phyloP scores from a whole-genome alignment of 2,797 vertebrate genomes.

The Gobionotothen gibberifrons region DNA sequence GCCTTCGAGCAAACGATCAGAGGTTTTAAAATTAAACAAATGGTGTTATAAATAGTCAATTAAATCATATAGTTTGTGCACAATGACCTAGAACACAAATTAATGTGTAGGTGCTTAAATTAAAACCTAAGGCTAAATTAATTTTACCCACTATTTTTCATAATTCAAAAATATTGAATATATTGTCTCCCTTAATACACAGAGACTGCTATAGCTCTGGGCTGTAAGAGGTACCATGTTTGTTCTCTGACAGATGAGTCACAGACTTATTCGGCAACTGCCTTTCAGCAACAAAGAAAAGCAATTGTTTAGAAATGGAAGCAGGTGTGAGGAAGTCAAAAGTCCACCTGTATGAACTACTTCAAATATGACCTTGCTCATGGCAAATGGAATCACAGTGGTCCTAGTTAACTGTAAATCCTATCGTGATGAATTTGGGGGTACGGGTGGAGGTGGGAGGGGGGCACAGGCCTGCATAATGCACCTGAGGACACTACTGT shows the following conservation, averaged over 20 bases:
- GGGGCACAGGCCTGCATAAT: too few relatives aligned
- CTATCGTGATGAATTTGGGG: not conserved
- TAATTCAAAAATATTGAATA: conserved; percentile 32
- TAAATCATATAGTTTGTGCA: conserved; percentile 39
- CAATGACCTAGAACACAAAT: conserved; percentile 46
- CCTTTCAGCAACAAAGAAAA: conserved; percentile 25
- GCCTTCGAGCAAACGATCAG: conserved; percentile 29
- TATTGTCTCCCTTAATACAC: conserved; percentile 12
- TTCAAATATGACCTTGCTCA: conserved; percentile 30
- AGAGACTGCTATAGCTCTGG: conserved; percentile 7
- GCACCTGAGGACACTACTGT: too few relatives aligned
- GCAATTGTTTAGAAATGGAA: conserved; percentile 28
- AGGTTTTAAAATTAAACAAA: conserved; percentile 38
- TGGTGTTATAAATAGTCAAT: conserved; percentile 38
- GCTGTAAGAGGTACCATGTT: conserved; percentile 40
- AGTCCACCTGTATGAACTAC: conserved; percentile 13
- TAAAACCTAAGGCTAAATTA: conserved; percentile 48
- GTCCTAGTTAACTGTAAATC: conserved; percentile 27
- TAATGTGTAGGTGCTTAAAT: conserved; percentile 51
- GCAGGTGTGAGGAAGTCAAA: conserved; percentile 13
- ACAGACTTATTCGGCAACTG: conserved; percentile 25
- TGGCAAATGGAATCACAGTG: conserved; percentile 13
- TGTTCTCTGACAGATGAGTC: conserved; percentile 46
- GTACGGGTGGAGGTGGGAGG: too few relatives aligned
- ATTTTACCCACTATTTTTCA: conserved; percentile 41